Conservation (phyloP, 1,140 invertebrate species). For the Acyrthosiphon pisum region DNA sequence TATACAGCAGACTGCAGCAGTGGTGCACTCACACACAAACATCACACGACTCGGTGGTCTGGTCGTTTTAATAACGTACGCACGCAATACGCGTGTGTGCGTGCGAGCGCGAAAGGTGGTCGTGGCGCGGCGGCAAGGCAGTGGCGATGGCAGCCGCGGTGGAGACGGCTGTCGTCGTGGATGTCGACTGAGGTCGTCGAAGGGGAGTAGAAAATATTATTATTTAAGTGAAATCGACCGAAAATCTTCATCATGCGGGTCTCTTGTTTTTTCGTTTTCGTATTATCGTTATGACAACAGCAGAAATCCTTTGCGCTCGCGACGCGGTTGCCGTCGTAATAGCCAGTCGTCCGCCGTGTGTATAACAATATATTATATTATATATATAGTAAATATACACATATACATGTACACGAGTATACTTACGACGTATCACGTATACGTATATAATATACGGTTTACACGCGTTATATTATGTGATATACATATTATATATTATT, state of each 20-base stretch:
- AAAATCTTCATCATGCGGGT: constrained; percentile 55
- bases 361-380: not conserved
- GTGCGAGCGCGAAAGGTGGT: constrained; percentile 23
- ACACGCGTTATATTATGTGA: not conserved
- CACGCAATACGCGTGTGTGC: constrained; percentile 39
- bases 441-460: not conserved
- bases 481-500: not conserved
- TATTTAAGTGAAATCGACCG: constrained; percentile 57
- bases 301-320: constrained; percentile 50
- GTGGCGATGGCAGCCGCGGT: not conserved
- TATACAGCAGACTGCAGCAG: not conserved
- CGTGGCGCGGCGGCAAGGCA: not conserved
- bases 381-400: not conserved
- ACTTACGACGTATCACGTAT: not conserved
- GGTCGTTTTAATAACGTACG: constrained; percentile 44
- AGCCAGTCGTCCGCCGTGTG: not conserved
- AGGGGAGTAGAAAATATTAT: constrained; percentile 52
- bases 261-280: constrained; percentile 55
- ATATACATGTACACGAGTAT: not conserved
- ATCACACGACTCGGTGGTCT: not conserved
- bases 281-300: constrained; percentile 53
- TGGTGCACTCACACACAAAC: constrained; percentile 10
- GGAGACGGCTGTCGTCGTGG: not conserved
- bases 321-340: not conserved
- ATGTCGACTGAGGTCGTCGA: not conserved